These are phyloP conservation scores for Lophius americanus DNA, from an alignment of 2,797 vertebrate genomes.

Conservation along the genomic window DNA sequence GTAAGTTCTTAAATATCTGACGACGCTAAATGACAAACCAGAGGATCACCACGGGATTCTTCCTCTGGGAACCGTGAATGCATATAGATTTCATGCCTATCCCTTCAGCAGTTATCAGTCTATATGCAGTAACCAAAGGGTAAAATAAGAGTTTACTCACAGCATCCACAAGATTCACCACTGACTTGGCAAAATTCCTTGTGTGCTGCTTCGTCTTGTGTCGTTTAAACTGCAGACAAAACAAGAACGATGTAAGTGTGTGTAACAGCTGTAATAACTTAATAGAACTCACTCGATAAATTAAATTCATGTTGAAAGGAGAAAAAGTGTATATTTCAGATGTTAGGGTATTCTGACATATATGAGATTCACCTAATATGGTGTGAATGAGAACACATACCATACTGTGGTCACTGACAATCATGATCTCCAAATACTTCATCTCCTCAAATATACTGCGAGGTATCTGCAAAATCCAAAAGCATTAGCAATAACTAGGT, in stretches of 20 bases:
- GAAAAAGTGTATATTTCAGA: constrained; percentile 1
- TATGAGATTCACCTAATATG: neutral
- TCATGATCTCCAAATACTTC: constrained; percentile 98
- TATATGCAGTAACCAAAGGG: constrained; percentile 20
- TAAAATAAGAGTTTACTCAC: constrained; percentile 88
- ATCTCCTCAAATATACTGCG: constrained; percentile 95
- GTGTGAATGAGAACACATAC: constrained; percentile 74
- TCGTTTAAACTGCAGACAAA: constrained; percentile 87
- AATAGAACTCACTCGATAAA: neutral
- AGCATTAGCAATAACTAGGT: constrained; percentile 7
- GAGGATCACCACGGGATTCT: neutral
- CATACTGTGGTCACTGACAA: constrained; percentile 96
- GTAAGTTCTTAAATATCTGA: neutral
- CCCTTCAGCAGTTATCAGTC: neutral
- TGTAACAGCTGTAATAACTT: constrained; percentile 8
- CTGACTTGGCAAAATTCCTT: constrained; percentile 95
- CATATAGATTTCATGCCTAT: neutral
- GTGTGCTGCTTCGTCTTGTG: constrained; percentile 89
- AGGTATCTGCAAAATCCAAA: constrained; percentile 83
- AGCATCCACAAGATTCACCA: constrained; percentile 95
- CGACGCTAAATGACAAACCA: neutral
- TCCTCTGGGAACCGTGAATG: neutral
- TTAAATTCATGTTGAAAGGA: constrained; percentile 45
- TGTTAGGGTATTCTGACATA: neutral
- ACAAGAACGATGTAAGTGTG: constrained; percentile 16